A percentile compares a stretch with the other conserved stretches of the same genome.
These are phyloP conservation scores for Antedon mediterranea DNA, from an alignment of 53 echinoderm and acorn worm species.

Conservation along the genomic window DNA sequence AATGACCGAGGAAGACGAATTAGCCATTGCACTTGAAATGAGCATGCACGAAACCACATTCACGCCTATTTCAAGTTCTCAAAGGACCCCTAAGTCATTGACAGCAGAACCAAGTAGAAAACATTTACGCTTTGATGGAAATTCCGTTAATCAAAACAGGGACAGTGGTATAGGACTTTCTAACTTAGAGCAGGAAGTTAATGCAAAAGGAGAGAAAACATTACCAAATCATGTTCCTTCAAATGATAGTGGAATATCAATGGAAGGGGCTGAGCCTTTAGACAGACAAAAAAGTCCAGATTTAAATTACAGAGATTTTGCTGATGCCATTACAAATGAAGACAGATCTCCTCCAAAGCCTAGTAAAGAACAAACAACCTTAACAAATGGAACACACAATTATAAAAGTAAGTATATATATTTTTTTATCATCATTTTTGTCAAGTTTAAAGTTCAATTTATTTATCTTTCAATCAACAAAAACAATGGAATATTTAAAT, in stretches of 20 bases:
- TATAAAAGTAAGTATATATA: neutral
- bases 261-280: neutral
- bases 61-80: neutral
- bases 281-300: neutral
- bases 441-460: too few relatives aligned
- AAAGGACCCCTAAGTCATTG: neutral
- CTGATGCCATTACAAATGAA: neutral
- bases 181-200: neutral
- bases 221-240: neutral
- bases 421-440: too few relatives aligned
- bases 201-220: too few relatives aligned
- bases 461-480: too few relatives aligned
- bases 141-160: neutral
- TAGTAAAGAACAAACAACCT: neutral
- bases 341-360: neutral
- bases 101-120: neutral
- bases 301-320: neutral
- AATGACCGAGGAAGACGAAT: neutral
- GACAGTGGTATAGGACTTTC: neutral
- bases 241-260: neutral
- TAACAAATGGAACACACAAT: neutral
- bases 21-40: conserved; percentile 1
- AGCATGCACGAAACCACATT: neutral
- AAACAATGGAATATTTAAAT: too few relatives aligned
- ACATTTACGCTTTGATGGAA: neutral